phyloP scores from a whole-genome alignment of 2,888 invertebrate genomes.

The Leptopilina drosophilae region DNA sequence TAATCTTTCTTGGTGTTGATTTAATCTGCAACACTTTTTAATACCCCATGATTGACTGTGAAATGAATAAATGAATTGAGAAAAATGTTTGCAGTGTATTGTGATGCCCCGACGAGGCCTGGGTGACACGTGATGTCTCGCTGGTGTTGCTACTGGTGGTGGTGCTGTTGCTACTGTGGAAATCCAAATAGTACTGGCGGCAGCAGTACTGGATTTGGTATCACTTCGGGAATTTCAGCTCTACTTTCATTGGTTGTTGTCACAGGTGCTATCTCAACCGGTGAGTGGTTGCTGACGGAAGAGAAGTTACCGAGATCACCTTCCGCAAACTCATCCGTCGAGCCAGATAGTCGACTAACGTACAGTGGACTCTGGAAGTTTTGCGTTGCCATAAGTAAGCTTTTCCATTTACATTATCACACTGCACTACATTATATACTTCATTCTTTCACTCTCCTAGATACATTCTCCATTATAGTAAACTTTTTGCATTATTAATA shows the following conservation, averaged over 20 bases:
- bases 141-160: slow-evolving; percentile 67
- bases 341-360: slow-evolving; percentile 85
- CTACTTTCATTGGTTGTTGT: slow-evolving; percentile 86
- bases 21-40: no score
- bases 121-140: slow-evolving; percentile 70
- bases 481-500: no score
- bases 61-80: no score
- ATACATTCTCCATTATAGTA: no score
- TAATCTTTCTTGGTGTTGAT: no score
- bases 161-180: slow-evolving; percentile 50
- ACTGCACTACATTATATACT: no score
- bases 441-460: no score
- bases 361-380: slow-evolving; percentile 90
- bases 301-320: slow-evolving; percentile 88
- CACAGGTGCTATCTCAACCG: slow-evolving; percentile 85
- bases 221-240: slow-evolving; percentile 79
- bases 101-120: slow-evolving; percentile 69
- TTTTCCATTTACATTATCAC: slow-evolving; percentile 14
- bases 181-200: slow-evolving; percentile 49
- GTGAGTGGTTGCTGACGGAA: slow-evolving; percentile 92
- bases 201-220: slow-evolving; percentile 69
- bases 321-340: slow-evolving; percentile 86
- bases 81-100: slow-evolving; percentile 36
- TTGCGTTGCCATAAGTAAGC: slow-evolving; percentile 89
- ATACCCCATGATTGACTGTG: no score